Conservation (phyloP, 1,140 invertebrate species). For the Pseudomyrmex pallidus region DNA sequence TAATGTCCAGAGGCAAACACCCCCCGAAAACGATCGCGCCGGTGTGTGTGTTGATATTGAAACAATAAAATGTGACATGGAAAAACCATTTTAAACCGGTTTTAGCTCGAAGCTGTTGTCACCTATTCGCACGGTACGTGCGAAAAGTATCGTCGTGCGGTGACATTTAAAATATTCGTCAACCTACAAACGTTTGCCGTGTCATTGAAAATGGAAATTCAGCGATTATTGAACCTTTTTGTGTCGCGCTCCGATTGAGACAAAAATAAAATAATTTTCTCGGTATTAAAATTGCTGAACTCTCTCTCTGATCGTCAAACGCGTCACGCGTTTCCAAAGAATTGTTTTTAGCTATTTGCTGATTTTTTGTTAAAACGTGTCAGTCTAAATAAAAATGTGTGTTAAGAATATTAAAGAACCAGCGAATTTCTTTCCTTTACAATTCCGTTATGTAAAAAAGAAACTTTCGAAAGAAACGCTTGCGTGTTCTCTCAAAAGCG, state of each 20-base stretch:
- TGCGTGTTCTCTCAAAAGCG: constrained; percentile 25
- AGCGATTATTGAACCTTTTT: constrained; percentile 19
- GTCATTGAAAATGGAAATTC: constrained; percentile 7
- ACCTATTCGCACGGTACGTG: constrained; percentile 24
- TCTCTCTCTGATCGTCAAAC: too few species aligned
- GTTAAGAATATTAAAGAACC: not conserved
- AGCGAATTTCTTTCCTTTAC: too few species aligned
- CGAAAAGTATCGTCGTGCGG: constrained; percentile 14
- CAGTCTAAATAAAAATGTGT: not conserved
- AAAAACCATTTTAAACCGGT: constrained; percentile 54
- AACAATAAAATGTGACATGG: constrained; percentile 43
- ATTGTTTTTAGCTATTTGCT: too few species aligned
- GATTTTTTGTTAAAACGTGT: too few species aligned
- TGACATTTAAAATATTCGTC: constrained; percentile 23
- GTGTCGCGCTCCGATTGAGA: not conserved
- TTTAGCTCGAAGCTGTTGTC: constrained; percentile 45
- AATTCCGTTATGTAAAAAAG: too few species aligned
- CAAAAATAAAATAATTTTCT: not conserved
- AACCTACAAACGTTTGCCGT: constrained; percentile 3
- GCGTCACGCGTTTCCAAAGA: too few species aligned
- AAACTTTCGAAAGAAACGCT: constrained; percentile 20
- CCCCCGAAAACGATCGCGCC: not conserved
- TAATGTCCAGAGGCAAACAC: constrained; percentile 2
- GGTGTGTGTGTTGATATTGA: constrained; percentile 17
- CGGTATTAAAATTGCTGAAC: too few species aligned